Conservation (phyloP, 1,140 invertebrate genomes). For the Aradophagus sp. region DNA sequence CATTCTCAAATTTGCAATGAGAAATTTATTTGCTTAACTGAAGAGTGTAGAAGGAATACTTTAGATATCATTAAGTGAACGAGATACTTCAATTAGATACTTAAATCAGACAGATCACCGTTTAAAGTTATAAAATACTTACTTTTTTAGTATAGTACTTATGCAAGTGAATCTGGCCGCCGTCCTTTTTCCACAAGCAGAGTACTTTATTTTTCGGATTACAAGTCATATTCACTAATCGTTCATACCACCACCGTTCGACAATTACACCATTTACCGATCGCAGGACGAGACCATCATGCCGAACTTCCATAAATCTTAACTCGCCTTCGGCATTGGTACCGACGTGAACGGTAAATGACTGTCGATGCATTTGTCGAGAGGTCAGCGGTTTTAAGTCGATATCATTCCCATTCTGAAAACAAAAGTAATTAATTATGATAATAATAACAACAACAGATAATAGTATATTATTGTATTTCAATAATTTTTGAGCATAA, state of each 20-base stretch:
- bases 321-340: constrained; percentile 92
- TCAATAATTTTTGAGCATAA: too few species aligned
- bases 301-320: constrained; percentile 97
- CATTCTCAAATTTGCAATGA: too few species aligned
- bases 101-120: too few species aligned
- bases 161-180: constrained; percentile 93
- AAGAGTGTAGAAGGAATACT: too few species aligned
- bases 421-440: constrained; percentile 20
- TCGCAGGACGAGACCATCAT: constrained; percentile 96
- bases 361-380: constrained; percentile 94
- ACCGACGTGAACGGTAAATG: constrained; percentile 97
- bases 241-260: constrained; percentile 99
- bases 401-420: constrained; percentile 95
- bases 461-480: too few species aligned
- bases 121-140: too few species aligned
- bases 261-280: constrained; percentile 95
- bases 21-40: too few species aligned
- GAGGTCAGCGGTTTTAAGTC: constrained; percentile 94
- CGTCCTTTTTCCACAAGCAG: constrained; percentile 94
- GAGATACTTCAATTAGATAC: too few species aligned
- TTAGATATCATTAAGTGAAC: too few species aligned
- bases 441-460: too few species aligned
- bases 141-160: constrained; percentile 99
- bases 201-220: constrained; percentile 98
- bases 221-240: constrained; percentile 99